Conservation (phyloP, 2,113 vertebrate genomes). For the Cairina moschata region DNA sequence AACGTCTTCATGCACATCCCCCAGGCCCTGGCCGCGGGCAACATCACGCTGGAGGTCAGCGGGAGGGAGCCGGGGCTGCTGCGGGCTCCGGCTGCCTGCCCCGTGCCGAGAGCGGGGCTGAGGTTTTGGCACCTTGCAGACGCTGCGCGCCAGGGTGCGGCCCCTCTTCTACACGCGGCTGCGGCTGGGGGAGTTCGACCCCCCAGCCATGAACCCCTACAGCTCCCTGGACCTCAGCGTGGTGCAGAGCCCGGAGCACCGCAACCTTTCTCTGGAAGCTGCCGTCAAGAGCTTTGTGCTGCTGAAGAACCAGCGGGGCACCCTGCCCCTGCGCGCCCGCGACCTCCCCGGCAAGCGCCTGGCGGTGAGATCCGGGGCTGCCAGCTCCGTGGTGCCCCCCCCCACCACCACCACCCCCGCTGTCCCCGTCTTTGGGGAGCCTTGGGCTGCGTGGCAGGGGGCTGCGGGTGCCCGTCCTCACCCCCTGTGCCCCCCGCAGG, state of each 20-base stretch:
- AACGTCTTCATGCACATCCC: conserved; percentile 66
- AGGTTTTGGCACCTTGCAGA: background rate
- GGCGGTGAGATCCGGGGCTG: background rate
- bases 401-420: rapidly evolving
- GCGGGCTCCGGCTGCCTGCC: background rate
- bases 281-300: conserved; percentile 73
- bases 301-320: conserved; percentile 57
- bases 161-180: conserved; percentile 72
- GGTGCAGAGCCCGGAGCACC: conserved; percentile 63
- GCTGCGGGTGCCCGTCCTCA: background rate
- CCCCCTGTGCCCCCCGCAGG: background rate
- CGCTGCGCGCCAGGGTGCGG: conserved; percentile 45
- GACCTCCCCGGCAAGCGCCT: conserved; percentile 1
- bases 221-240: conserved; percentile 7
- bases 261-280: conserved; percentile 58
- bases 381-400: rapidly evolving
- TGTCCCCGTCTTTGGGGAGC: background rate
- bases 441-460: background rate
- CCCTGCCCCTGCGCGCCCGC: conserved; percentile 30
- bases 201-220: conserved; percentile 73
- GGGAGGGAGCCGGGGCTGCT: background rate
- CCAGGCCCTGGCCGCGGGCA: conserved; percentile 61
- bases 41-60: conserved; percentile 66
- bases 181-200: conserved; percentile 74
- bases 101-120: rapidly evolving